Evolutionary conservation across 2,888 invertebrate species (phyloP).

Genomic region (Parelbella ahira): DNA sequence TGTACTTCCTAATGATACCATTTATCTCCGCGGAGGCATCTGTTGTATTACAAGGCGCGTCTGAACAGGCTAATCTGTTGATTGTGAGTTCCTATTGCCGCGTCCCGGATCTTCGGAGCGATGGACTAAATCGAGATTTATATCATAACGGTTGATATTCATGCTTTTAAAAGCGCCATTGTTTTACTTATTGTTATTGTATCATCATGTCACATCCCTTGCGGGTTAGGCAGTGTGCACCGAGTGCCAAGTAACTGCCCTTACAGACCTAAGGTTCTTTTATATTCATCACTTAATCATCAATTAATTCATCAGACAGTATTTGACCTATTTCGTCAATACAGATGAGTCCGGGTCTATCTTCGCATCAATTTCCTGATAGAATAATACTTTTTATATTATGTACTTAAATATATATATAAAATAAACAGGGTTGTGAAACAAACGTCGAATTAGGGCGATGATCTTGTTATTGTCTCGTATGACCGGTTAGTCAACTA

Average conservation of each 20-base stretch:
- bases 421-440: slow-evolving; percentile 14
- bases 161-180: slow-evolving; percentile 31
- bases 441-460: slow-evolving; percentile 30
- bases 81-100: slow-evolving; percentile 40
- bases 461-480: slow-evolving; percentile 42
- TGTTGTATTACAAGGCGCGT: slow-evolving; percentile 35
- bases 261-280: no score
- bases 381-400: no score
- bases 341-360: no score
- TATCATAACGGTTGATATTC: slow-evolving; percentile 51
- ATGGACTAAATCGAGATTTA: slow-evolving; percentile 52
- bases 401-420: slow-evolving; percentile 7
- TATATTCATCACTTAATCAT: no score
- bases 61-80: slow-evolving; percentile 39
- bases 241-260: no score
- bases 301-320: no score
- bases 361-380: no score
- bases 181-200: slow-evolving; percentile 22
- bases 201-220: no score
- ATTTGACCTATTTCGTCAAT: no score
- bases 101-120: slow-evolving; percentile 51
- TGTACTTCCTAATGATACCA: slow-evolving; percentile 34
- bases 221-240: no score
- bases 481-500: slow-evolving; percentile 40
- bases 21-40: slow-evolving; percentile 47